Evolutionary conservation across 2,113 vertebrate species (phyloP).

Genomic region (human (Homo sapiens)): DNA sequence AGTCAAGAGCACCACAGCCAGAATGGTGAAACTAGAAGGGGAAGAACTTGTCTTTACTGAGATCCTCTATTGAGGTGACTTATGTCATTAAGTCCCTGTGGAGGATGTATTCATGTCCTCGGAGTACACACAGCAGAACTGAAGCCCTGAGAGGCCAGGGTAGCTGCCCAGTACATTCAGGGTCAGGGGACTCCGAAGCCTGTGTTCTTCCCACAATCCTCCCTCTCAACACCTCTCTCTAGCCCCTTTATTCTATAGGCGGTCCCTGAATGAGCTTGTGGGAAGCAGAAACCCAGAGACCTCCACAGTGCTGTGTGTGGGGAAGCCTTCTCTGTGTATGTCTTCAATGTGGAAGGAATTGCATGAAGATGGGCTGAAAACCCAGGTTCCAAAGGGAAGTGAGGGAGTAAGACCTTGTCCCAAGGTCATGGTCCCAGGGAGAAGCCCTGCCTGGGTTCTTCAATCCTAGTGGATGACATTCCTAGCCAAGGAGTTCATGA

Average conservation of each 20-base stretch:
- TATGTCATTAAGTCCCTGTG: neutral
- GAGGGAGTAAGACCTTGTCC: neutral
- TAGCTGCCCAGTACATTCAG: rapidly evolving
- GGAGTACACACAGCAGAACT: rapidly evolving
- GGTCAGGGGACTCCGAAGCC: neutral
- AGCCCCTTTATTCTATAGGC: neutral
- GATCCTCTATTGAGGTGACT: neutral
- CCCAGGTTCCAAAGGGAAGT: neutral
- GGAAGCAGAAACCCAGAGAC: neutral
- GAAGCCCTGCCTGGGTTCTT: neutral
- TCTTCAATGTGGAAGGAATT: neutral
- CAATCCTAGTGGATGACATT: neutral
- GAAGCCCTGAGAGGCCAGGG: neutral
- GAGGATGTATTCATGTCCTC: too few relatives aligned
- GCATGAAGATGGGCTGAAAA: neutral
- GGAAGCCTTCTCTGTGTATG: neutral
- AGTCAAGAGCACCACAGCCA: rapidly evolving
- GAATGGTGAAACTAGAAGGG: rapidly evolving
- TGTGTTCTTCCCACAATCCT: neutral
- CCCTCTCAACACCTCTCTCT: neutral
- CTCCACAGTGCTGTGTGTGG: rapidly evolving
- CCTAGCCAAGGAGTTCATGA: neutral
- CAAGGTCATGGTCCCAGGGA: neutral
- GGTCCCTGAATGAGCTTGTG: rapidly evolving
- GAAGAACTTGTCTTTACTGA: neutral